These are phyloP conservation scores for Dione vanillae DNA, from an alignment of 2,888 invertebrate species.

Conservation along the genomic window DNA sequence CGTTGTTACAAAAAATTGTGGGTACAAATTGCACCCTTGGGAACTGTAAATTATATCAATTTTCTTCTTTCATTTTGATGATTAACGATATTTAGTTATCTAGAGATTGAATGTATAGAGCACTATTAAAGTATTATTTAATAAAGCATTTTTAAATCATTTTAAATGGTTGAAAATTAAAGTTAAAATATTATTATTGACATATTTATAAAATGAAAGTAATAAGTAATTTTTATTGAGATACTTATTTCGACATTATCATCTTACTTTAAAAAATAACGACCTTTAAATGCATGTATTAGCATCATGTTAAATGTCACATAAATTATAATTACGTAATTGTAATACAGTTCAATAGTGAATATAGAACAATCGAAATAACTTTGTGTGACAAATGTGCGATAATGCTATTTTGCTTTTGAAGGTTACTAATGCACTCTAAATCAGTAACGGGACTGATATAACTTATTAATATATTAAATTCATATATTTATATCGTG, in stretches of 20 bases:
- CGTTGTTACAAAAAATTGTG: no score
- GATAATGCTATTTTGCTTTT: constrained; percentile 2
- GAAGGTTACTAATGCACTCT: constrained; percentile 14
- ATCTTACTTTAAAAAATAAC: not conserved
- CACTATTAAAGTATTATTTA: no score
- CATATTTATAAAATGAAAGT: not conserved
- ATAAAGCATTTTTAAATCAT: not conserved
- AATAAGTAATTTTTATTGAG: not conserved
- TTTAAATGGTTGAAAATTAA: not conserved
- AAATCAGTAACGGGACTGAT: not conserved
- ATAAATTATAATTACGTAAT: constrained; percentile 6
- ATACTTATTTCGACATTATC: not conserved
- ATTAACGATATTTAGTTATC: no score
- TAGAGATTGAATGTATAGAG: no score
- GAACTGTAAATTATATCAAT: not conserved
- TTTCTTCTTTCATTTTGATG: no score
- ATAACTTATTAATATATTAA: not conserved
- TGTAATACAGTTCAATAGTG: constrained; percentile 4
- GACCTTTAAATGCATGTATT: not conserved
- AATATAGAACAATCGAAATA: constrained; percentile 23
- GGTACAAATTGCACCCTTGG: accelerated
- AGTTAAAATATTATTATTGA: not conserved
- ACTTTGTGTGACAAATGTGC: not conserved
- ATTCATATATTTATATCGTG: not conserved
- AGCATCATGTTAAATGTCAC: constrained; percentile 6